Evolutionary conservation across 2,113 vertebrate genomes (phyloP), one percentile per base, ranked within the genome.

Genomic region (Phalacrocorax carbo): DNA sequence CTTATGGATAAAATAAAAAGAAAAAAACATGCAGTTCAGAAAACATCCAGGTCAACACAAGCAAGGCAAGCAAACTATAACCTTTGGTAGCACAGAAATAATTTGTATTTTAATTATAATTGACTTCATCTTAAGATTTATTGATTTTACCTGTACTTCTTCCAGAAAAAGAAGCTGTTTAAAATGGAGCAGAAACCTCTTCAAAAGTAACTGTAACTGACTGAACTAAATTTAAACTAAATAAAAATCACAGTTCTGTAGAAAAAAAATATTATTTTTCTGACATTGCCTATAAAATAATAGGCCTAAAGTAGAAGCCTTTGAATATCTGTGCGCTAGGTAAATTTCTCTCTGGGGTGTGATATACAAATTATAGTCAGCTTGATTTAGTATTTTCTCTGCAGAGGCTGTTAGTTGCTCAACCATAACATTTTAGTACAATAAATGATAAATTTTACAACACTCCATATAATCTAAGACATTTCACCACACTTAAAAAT

Each of bases 371-470:
- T 92, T 76, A 91, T 26, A 92, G 52, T 78, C 93, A 48, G 58
- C 8, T 27, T 78, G 60, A 95, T 83, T 82, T 88, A 82, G 69
- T 62, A 93, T 68, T 90, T 95, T 85, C 94, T 96, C 89, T 92
- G 93, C 79, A 93, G 94, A 95, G 89, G 93, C 62, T 93, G 85
- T 96, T 97, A 94, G 77, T 93, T 90, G 90, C 83, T 97, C 76
- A 86, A 86, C 86, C 94, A 94, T 97, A 97, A 98, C 96, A 92
- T 72, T 98, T 97, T 94, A 96, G 86, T 93, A 93, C 64, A 93
- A 97, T 95, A 94, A 98, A 96, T 97, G 96, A 97, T 62, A 96
- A 71, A 92, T 97, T 98, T 98, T 98, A 98, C 81, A 95, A 88
- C 96, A 89, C 62, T 95, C 79, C 77, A 87, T 97, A 97, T 97